phyloP scores from a whole-genome alignment of 1,140 invertebrate species.

The Brachionus manjavacas region DNA sequence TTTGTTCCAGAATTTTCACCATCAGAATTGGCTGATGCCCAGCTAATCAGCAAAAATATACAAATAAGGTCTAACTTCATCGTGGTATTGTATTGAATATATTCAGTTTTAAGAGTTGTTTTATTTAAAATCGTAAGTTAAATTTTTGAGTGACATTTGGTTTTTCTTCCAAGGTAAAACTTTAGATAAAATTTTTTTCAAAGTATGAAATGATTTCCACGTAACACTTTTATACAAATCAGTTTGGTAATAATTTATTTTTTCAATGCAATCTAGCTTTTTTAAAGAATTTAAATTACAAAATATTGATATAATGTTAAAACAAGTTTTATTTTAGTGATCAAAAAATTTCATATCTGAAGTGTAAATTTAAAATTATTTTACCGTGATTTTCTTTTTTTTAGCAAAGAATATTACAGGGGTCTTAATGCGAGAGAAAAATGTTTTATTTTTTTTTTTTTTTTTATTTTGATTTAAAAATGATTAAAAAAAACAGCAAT shows the following conservation, averaged over 20 bases:
- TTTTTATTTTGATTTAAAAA: too few species aligned
- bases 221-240: background rate
- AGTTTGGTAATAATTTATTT: background rate
- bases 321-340: too few species aligned
- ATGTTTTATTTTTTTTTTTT: too few species aligned
- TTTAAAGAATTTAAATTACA: background rate
- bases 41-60: background rate
- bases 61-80: background rate
- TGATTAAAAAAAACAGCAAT: background rate
- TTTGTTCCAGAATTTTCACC: background rate
- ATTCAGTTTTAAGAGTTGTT: background rate
- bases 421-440: too few species aligned
- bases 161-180: background rate
- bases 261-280: background rate
- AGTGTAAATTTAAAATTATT: too few species aligned
- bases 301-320: too few species aligned
- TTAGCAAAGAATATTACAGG: too few species aligned
- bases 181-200: background rate
- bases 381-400: too few species aligned
- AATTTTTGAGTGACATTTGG: background rate
- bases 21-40: background rate
- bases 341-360: too few species aligned
- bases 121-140: background rate
- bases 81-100: background rate
- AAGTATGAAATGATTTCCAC: background rate